These are phyloP conservation scores for Ancistrus triradiatus DNA, from an alignment of 2,113 vertebrate species.

Conservation along the genomic window DNA sequence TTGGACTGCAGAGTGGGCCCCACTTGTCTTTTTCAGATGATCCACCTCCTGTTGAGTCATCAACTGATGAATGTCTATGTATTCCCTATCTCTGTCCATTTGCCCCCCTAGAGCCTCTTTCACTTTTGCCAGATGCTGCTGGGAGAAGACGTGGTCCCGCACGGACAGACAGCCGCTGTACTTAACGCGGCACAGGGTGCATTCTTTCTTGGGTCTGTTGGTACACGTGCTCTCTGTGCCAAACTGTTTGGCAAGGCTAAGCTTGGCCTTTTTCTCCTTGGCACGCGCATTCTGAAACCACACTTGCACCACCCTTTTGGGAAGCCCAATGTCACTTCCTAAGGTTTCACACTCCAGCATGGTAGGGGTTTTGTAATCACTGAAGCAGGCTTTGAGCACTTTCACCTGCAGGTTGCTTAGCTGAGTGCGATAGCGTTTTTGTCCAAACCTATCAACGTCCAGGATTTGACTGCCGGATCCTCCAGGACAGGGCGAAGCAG, in stretches of 20 bases:
- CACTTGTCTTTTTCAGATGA: slow-evolving; percentile 83
- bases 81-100: slow-evolving; percentile 85
- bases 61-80: slow-evolving; percentile 80
- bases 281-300: slow-evolving; percentile 91
- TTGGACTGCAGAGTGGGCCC: slow-evolving; percentile 74
- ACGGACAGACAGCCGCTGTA: slow-evolving; percentile 83
- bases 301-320: slow-evolving; percentile 89
- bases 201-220: slow-evolving; percentile 86
- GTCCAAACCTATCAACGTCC: slow-evolving; percentile 82
- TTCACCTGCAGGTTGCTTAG: slow-evolving; percentile 89
- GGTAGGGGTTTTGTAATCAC: slow-evolving; percentile 86
- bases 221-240: slow-evolving; percentile 83
- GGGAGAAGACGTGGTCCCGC: slow-evolving; percentile 88
- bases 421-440: slow-evolving; percentile 86
- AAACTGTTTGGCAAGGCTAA: slow-evolving; percentile 90
- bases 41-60: slow-evolving; percentile 85
- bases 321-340: slow-evolving; percentile 86
- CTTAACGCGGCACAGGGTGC: slow-evolving; percentile 87
- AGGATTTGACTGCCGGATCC: slow-evolving; percentile 81
- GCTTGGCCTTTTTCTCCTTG: slow-evolving; percentile 86
- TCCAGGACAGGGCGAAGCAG: slow-evolving; percentile 86
- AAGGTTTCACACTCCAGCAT: slow-evolving; percentile 88
- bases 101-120: slow-evolving; percentile 87
- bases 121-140: slow-evolving; percentile 87
- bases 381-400: slow-evolving; percentile 87